Conservation (phyloP, 2,888 invertebrate species). For the Rotaria magnacalcarata region DNA sequence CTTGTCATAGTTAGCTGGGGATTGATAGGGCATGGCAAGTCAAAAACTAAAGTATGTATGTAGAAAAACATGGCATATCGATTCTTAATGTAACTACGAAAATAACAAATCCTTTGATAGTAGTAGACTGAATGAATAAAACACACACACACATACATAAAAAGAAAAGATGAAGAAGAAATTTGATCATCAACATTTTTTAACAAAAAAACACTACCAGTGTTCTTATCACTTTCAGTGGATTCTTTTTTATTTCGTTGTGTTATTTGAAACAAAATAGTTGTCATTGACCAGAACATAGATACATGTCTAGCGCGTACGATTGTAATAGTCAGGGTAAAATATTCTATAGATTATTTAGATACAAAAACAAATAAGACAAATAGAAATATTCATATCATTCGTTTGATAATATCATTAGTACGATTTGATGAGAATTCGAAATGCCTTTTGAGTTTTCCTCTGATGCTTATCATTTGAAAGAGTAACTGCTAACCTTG, state of each 20-base stretch:
- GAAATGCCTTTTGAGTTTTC: not conserved
- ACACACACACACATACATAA: not conserved
- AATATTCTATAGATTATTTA: not conserved
- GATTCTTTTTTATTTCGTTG: not conserved
- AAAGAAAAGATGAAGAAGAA: not conserved
- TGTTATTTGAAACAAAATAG: not conserved
- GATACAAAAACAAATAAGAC: not conserved
- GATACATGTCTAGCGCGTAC: not conserved
- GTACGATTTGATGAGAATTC: not conserved
- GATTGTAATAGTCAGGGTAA: not conserved
- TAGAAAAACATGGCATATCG: not conserved
- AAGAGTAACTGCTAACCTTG: not conserved
- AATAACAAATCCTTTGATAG: not conserved
- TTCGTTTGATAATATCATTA: not conserved
- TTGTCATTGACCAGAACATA: not conserved
- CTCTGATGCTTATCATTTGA: not conserved
- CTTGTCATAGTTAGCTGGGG: not conserved
- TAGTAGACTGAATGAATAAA: no score
- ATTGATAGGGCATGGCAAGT: not conserved
- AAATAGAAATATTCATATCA: not conserved
- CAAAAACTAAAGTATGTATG: not conserved
- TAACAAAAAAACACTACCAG: not conserved
- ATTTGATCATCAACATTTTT: not conserved
- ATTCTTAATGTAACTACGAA: not conserved
- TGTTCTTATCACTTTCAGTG: not conserved